Evolutionary conservation across 2,888 invertebrate species (phyloP).

Genomic region (Apomyelois bistriatella): DNA sequence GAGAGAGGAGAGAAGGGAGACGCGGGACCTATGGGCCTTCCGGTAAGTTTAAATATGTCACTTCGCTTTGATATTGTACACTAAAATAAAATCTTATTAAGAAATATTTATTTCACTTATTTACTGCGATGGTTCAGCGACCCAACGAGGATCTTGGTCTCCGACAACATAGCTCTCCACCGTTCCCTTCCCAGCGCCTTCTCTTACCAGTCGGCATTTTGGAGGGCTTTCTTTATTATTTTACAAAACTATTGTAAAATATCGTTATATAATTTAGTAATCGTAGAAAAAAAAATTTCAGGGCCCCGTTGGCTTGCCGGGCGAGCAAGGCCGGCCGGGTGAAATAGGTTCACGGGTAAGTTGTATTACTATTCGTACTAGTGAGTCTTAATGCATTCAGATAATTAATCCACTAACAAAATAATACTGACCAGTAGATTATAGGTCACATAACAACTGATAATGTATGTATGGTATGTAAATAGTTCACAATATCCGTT

Average conservation of each 20-base stretch:
- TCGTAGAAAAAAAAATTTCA: too few species aligned
- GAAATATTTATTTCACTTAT: too few species aligned
- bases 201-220: too few species aligned
- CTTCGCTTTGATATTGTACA: too few species aligned
- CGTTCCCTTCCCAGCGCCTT: too few species aligned
- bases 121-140: too few species aligned
- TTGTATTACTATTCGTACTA: constrained; percentile 27
- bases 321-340: constrained; percentile 87
- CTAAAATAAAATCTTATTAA: too few species aligned
- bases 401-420: not conserved
- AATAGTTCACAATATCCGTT: not conserved
- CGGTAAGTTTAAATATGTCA: constrained; percentile 83
- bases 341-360: constrained; percentile 90
- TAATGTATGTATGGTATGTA: not conserved
- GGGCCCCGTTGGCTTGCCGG: constrained; percentile 91
- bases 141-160: too few species aligned
- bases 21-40: constrained; percentile 96
- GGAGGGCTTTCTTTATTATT: too few species aligned
- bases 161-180: too few species aligned
- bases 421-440: not conserved
- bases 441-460: not conserved
- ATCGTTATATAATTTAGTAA: too few species aligned
- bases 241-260: too few species aligned
- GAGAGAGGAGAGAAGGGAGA: constrained; percentile 90
- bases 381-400: not conserved